Evolutionary conservation across 2,888 invertebrate species (phyloP).

Genomic region (Ferrisia virgata): DNA sequence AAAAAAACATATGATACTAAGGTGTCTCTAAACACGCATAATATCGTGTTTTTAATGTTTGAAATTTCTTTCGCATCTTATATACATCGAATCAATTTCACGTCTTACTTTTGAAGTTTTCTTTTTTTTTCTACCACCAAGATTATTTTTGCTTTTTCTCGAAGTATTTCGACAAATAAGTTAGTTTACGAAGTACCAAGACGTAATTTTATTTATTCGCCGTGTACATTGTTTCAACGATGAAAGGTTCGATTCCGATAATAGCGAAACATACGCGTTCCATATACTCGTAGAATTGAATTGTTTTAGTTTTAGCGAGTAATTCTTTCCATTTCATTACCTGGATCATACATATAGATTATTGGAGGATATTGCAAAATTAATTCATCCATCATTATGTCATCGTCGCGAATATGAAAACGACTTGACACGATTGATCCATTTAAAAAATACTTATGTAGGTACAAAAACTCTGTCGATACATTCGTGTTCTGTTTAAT

Average conservation of each 20-base stretch:
- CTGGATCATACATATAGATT: background rate
- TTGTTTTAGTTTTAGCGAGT: background rate
- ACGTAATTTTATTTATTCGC: background rate
- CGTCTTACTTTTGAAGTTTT: background rate
- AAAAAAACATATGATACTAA: background rate
- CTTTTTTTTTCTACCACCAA: background rate
- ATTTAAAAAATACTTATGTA: background rate
- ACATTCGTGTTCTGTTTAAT: background rate
- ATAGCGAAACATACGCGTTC: background rate
- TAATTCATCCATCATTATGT: background rate
- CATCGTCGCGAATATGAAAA: background rate
- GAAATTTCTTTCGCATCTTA: background rate
- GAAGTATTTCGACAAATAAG: background rate
- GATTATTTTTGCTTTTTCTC: background rate
- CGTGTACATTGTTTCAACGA: background rate
- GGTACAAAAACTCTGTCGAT: no score
- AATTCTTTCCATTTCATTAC: background rate
- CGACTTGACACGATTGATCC: background rate
- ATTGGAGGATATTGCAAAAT: background rate
- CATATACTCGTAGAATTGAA: background rate
- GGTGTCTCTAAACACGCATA: background rate
- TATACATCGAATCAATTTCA: background rate
- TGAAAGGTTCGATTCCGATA: background rate
- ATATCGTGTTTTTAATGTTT: background rate
- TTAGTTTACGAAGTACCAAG: background rate